These are phyloP conservation scores for Aldabrachelys gigantea DNA, from an alignment of 2,113 vertebrate genomes.

Conservation along the genomic window DNA sequence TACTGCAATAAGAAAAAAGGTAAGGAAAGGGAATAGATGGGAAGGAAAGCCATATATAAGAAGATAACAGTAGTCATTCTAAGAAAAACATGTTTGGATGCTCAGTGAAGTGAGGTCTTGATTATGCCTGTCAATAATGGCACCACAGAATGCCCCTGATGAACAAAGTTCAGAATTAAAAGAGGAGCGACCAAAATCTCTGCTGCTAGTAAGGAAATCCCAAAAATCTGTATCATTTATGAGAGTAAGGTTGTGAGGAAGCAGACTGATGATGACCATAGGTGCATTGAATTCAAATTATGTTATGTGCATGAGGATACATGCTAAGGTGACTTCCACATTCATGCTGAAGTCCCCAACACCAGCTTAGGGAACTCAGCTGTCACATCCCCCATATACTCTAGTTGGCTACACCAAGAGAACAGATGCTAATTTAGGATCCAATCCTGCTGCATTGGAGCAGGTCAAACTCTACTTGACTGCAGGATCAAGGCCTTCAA, in stretches of 20 bases:
- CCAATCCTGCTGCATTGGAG: neutral
- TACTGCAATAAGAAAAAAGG: neutral
- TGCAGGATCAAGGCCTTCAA: neutral
- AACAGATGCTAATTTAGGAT: neutral
- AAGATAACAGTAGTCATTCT: no score
- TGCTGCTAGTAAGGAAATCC: neutral
- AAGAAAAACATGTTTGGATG: no score
- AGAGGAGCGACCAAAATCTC: neutral
- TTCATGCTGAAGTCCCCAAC: fast-evolving
- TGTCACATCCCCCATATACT: neutral
- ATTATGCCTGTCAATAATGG: neutral
- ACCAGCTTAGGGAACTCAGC: neutral
- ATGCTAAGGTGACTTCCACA: neutral
- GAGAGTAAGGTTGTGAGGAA: neutral
- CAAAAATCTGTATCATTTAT: neutral
- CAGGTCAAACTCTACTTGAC: neutral
- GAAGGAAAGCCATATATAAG: no score
- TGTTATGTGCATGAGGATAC: neutral
- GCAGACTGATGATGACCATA: neutral
- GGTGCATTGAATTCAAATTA: neutral
- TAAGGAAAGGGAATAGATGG: neutral
- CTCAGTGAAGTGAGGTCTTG: neutral
- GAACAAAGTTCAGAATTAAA: neutral
- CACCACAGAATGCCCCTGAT: neutral
- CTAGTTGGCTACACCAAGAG: neutral